phyloP scores from a whole-genome alignment of 2,113 vertebrate species.

The Alaudala cheleensis region DNA sequence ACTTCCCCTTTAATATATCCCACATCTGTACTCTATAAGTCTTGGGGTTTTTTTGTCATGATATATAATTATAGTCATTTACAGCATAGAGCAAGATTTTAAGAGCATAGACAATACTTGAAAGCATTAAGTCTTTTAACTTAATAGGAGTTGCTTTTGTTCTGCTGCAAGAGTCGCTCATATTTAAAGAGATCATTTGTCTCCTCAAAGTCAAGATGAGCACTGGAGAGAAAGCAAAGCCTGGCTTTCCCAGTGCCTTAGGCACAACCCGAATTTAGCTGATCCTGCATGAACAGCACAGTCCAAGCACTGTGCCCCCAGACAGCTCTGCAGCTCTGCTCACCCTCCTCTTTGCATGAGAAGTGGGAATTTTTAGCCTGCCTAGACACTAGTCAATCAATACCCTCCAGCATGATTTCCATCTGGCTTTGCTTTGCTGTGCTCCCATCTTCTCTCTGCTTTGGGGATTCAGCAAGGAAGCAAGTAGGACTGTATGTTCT shows the following conservation, averaged over 20 bases:
- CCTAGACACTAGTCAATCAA: not conserved
- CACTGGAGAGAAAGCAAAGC: not conserved
- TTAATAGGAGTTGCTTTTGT: not conserved
- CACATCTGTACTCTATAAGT: not conserved
- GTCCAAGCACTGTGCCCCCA: not conserved
- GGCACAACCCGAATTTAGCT: not conserved
- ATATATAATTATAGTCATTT: slow-evolving; percentile 5
- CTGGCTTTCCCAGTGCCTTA: not conserved
- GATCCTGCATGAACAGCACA: not conserved
- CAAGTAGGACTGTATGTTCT: not conserved
- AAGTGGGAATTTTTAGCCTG: not conserved
- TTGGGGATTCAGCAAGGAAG: not conserved
- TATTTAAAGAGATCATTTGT: not conserved
- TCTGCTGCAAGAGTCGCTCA: not conserved
- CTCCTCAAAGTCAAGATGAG: not conserved
- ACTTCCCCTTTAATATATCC: not conserved
- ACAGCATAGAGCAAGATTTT: not conserved
- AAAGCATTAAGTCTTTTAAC: not conserved
- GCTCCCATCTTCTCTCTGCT: not conserved
- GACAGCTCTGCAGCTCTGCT: not conserved
- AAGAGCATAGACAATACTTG: not conserved
- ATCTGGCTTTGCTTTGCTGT: not conserved
- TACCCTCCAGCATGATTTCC: not conserved
- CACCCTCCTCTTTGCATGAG: not conserved
- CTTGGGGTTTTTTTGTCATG: not conserved